A percentile compares a stretch with the other conserved stretches of the same genome.
These are phyloP conservation scores for Catotricha subobsoleta DNA, from an alignment of 2,888 invertebrate genomes.

Conservation along the genomic window DNA sequence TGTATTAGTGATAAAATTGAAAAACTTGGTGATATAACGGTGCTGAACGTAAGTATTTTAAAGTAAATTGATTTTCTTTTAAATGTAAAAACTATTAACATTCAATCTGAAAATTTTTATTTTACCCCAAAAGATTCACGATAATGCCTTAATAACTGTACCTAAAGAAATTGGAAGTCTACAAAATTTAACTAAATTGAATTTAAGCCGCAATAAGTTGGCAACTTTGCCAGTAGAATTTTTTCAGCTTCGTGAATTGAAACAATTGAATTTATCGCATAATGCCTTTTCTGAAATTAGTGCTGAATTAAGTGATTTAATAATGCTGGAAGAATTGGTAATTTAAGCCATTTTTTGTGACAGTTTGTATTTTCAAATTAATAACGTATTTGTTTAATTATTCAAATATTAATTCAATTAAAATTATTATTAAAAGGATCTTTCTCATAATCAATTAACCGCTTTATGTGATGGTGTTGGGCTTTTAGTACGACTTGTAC, in stretches of 20 bases:
- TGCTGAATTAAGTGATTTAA: conserved; percentile 57
- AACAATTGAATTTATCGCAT: conserved; percentile 52
- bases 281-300: conserved; percentile 50
- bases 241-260: conserved; percentile 49
- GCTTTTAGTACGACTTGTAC: conserved; percentile 57
- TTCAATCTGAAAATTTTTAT: background rate
- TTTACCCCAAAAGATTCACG: conserved; percentile 47
- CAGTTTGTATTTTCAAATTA: no score
- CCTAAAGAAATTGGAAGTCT: conserved; percentile 58
- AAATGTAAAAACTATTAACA: background rate
- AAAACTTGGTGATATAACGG: conserved; percentile 45
- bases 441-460: conserved; percentile 58
- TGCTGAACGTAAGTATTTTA: conserved; percentile 40
- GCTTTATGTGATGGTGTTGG: conserved; percentile 64
- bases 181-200: conserved; percentile 44
- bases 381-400: background rate
- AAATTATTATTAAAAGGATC: conserved; percentile 37
- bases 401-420: background rate
- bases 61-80: background rate
- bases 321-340: conserved; percentile 60
- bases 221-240: conserved; percentile 42
- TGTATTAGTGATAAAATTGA: conserved; percentile 44
- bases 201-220: conserved; percentile 51
- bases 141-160: conserved; percentile 55
- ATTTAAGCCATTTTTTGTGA: conserved; percentile 10